phyloP scores from a whole-genome alignment of 2,888 invertebrate species.

The Choristoneura rosaceana region DNA sequence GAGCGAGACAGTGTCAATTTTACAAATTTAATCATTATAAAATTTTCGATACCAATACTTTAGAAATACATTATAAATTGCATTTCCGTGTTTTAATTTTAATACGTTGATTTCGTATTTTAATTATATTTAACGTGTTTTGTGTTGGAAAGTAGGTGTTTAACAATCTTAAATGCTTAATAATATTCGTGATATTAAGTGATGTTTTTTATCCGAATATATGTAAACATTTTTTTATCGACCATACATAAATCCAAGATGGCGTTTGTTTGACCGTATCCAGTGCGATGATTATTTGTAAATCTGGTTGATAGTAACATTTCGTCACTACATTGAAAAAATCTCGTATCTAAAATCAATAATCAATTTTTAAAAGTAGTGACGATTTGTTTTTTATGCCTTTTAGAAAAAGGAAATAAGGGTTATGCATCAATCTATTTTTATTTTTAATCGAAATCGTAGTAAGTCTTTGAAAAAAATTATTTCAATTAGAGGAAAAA shows the following conservation, averaged over 20 bases:
- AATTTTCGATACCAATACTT: neutral
- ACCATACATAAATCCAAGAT: neutral
- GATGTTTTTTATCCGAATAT: neutral
- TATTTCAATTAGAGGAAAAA: too few relatives aligned
- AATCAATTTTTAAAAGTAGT: too few relatives aligned
- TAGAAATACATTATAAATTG: neutral
- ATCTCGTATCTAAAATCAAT: too few relatives aligned
- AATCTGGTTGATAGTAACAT: conserved; percentile 1
- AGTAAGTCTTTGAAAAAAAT: too few relatives aligned
- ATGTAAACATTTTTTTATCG: neutral
- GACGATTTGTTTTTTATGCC: too few relatives aligned
- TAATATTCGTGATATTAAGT: neutral
- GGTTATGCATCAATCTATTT: too few relatives aligned
- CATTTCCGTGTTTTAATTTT: neutral
- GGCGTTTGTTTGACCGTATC: neutral
- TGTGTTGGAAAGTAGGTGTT: conserved; percentile 1
- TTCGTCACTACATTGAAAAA: too few relatives aligned
- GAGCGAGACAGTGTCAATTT: too few relatives aligned
- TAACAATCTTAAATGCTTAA: neutral
- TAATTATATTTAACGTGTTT: neutral
- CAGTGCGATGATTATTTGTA: neutral
- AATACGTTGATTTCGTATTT: neutral
- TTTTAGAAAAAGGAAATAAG: too few relatives aligned
- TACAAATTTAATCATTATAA: neutral
- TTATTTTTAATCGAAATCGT: too few relatives aligned